Percentiles rank a stretch among this genome's conserved stretches.
phyloP scores from a whole-genome alignment of 2,888 invertebrate species.

The Chirona hameri region DNA sequence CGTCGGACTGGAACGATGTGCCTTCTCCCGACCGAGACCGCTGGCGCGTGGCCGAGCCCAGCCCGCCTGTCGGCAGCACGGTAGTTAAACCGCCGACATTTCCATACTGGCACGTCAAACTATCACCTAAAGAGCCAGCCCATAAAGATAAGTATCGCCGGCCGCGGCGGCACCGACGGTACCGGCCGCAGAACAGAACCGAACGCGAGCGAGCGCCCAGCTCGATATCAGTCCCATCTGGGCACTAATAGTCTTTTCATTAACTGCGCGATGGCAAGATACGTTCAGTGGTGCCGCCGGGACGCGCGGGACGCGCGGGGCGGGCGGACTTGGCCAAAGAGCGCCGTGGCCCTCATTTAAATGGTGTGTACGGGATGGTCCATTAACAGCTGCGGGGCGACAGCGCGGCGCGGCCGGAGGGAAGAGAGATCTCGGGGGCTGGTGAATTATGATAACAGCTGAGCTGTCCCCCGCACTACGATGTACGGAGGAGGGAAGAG shows the following conservation, averaged over 20 bases:
- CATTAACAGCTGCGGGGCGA: background rate
- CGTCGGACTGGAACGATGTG: no score
- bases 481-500: no score
- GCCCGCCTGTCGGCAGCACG: background rate
- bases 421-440: no score
- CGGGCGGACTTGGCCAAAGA: background rate
- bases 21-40: no score
- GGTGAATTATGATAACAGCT: no score
- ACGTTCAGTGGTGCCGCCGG: background rate
- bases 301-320: background rate
- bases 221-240: background rate
- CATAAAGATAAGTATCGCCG: background rate
- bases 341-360: background rate
- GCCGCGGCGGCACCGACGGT: background rate
- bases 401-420: background rate
- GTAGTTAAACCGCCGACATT: background rate
- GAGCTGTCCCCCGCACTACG: no score
- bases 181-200: background rate
- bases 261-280: constrained; percentile 1
- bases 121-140: background rate
- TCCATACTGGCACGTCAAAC: background rate
- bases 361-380: background rate
- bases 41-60: no score
- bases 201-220: background rate
- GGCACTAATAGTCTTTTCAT: constrained; percentile 11